These are phyloP conservation scores for Apamea epomidion DNA, from an alignment of 2,888 invertebrate genomes.

Conservation along the genomic window DNA sequence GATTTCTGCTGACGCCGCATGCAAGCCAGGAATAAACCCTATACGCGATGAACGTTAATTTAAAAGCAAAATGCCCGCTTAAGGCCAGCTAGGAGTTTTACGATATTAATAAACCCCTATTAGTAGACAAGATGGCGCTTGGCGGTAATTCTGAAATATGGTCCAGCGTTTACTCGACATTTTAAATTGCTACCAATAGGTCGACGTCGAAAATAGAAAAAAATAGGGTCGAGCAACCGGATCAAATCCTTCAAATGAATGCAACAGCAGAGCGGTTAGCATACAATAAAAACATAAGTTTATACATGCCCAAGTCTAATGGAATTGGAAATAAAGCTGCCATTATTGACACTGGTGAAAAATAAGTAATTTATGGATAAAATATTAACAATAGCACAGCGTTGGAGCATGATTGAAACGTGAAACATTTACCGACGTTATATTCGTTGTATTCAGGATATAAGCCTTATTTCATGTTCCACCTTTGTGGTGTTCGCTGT, in stretches of 20 bases:
- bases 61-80: constrained; percentile 72
- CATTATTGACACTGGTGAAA: constrained; percentile 56
- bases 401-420: constrained; percentile 64
- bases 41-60: constrained; percentile 69
- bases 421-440: constrained; percentile 56
- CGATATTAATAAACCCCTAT: constrained; percentile 80
- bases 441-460: constrained; percentile 48
- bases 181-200: constrained; percentile 64
- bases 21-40: constrained; percentile 52
- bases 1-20: constrained; percentile 49
- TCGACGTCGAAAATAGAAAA: constrained; percentile 42
- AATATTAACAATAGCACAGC: constrained; percentile 59
- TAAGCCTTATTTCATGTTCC: constrained; percentile 62
- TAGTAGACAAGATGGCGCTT: constrained; percentile 74
- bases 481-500: constrained; percentile 60
- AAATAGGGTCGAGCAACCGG: constrained; percentile 21
- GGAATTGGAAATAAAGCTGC: constrained; percentile 73
- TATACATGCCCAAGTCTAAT: constrained; percentile 67
- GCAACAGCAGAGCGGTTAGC: constrained; percentile 57
- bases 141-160: constrained; percentile 73
- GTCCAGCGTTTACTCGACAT: constrained; percentile 56
- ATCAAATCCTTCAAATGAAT: constrained; percentile 67
- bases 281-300: constrained; percentile 58
- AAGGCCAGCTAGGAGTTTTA: constrained; percentile 74
- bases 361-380: constrained; percentile 64